Percentiles rank a stretch among this genome's conserved stretches.
These are phyloP conservation scores for Polypedilum pembai DNA, from an alignment of 1,140 invertebrate genomes.

Conservation along the genomic window DNA sequence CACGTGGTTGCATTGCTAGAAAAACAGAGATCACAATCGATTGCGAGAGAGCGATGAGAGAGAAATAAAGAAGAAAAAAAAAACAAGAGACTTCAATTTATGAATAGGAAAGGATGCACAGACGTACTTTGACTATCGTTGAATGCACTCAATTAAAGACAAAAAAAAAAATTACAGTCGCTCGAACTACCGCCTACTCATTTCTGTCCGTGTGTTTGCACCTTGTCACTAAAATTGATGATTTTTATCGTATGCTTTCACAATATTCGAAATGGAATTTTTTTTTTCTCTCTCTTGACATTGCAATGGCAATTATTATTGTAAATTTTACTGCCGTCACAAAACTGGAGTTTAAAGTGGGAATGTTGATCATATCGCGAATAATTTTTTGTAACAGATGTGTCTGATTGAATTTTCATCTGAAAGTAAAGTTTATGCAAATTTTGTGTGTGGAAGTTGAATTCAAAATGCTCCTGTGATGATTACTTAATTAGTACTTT, in stretches of 20 bases:
- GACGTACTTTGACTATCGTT: neutral
- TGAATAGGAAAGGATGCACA: slow-evolving; percentile 5
- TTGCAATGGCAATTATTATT: neutral
- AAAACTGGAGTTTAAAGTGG: neutral
- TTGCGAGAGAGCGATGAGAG: neutral
- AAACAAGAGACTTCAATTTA: neutral
- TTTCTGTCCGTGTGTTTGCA: no score
- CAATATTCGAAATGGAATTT: no score
- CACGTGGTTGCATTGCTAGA: neutral
- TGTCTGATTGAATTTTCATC: neutral
- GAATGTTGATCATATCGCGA: neutral
- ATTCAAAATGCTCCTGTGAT: no score
- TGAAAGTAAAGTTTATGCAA: no score
- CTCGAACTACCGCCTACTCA: no score
- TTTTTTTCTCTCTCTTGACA: neutral
- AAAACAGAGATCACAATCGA: neutral
- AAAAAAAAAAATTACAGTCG: no score
- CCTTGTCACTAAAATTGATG: neutral
- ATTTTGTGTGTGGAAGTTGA: no score
- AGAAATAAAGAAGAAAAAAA: neutral
- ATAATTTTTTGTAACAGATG: neutral
- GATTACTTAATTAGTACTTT: no score
- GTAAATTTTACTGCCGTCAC: neutral
- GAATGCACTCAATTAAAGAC: neutral
- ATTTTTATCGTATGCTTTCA: neutral